A percentile compares a stretch with the other conserved stretches of the same genome.
Conservation (phyloP, 2,797 vertebrate genomes). For the Sebastes nivosus region DNA sequence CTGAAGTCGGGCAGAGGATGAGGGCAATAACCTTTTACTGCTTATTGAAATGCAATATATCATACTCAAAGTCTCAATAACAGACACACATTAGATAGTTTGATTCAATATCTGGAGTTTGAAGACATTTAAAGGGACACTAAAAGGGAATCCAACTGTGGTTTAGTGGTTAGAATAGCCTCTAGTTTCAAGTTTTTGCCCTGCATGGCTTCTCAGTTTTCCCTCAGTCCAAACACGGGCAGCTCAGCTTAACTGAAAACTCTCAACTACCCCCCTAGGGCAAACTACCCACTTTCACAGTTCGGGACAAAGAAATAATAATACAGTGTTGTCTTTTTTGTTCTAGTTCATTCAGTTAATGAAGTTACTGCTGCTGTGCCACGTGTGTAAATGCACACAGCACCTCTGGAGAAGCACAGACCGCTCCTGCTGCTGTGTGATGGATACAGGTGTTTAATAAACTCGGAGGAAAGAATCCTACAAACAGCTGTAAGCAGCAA, state of each 20-base stretch:
- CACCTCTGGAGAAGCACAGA: not conserved
- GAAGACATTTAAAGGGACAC: not conserved
- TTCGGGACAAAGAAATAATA: not conserved
- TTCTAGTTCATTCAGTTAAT: not conserved
- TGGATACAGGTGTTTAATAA: not conserved
- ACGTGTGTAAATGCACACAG: not conserved
- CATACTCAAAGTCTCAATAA: constrained; percentile 12
- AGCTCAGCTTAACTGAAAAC: not conserved
- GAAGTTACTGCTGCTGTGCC: not conserved
- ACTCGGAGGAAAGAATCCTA: not conserved
- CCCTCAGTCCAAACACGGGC: not conserved
- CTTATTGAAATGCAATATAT: constrained; percentile 27
- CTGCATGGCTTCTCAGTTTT: not conserved
- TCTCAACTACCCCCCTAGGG: not conserved
- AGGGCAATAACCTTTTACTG: constrained; percentile 35
- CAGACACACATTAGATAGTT: constrained; percentile 2
- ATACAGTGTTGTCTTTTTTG: not conserved
- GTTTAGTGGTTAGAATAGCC: not conserved
- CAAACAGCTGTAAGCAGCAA: too few relatives aligned
- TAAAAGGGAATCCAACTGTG: not conserved
- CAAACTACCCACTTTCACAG: not conserved
- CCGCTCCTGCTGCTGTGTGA: not conserved
- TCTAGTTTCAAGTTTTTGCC: not conserved
- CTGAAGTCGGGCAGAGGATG: not conserved
- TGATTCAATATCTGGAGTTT: constrained; percentile 8